These are phyloP conservation scores for Elachura formosa DNA, from an alignment of 2,113 vertebrate genomes.

Conservation along the genomic window DNA sequence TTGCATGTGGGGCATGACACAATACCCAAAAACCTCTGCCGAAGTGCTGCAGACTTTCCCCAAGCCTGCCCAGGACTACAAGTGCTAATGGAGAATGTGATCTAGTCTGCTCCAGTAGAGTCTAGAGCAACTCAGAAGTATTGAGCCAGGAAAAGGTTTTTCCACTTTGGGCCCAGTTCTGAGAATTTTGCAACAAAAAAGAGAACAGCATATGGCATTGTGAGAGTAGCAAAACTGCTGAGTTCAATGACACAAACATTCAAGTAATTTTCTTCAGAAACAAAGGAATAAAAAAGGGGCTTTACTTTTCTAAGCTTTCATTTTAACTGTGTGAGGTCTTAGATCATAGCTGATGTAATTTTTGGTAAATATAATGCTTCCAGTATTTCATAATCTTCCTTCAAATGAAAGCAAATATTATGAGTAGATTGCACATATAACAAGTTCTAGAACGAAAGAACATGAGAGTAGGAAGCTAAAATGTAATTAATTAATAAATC, in stretches of 20 bases:
- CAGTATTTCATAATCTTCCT: background rate
- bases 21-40: background rate
- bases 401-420: background rate
- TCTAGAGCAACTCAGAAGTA: background rate
- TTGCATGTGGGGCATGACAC: accelerated
- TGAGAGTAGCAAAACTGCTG: background rate
- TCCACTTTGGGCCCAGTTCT: background rate
- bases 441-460: background rate
- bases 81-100: background rate
- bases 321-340: background rate
- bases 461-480: background rate
- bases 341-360: background rate
- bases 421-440: background rate
- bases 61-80: background rate
- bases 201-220: background rate
- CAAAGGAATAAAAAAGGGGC: background rate
- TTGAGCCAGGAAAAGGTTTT: background rate
- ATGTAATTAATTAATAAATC: background rate
- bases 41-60: too few relatives aligned
- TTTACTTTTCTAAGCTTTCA: background rate
- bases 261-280: background rate
- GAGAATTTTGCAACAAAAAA: background rate
- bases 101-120: background rate
- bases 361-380: background rate
- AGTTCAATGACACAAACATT: accelerated